Percentiles rank a stretch among this genome's conserved stretches.
phyloP scores from a whole-genome alignment of 2,797 vertebrate species.

The Falco cherrug region DNA sequence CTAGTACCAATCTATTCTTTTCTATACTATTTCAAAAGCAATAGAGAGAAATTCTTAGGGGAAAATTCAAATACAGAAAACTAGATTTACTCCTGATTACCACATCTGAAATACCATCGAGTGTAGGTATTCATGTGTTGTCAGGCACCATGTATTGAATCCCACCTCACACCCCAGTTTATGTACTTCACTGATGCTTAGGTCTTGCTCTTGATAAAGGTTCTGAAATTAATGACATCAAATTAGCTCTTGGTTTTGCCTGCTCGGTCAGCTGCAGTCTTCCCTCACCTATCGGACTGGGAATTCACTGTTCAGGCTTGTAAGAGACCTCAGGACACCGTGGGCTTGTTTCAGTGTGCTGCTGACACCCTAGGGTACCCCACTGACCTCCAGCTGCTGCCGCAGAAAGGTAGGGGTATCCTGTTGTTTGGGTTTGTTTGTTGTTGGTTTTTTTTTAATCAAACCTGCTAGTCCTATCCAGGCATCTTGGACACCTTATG shows the following conservation, averaged over 20 bases:
- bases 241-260: background rate
- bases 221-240: background rate
- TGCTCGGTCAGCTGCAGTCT: background rate
- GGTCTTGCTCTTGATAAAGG: background rate
- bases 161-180: background rate
- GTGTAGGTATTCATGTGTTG: background rate
- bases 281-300: background rate
- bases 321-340: background rate
- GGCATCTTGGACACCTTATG: background rate
- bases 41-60: background rate
- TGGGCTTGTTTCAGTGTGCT: background rate
- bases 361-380: rapidly evolving
- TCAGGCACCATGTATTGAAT: background rate
- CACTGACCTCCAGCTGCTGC: background rate
- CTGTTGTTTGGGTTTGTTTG: rapidly evolving
- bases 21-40: background rate
- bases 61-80: background rate
- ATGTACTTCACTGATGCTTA: background rate
- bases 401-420: background rate
- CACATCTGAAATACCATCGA: background rate
- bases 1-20: background rate
- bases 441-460: background rate
- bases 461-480: background rate
- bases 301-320: background rate
- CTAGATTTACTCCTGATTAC: background rate